Conservation (phyloP, 1,140 invertebrate species). For the Stegodyphus mimosarum region DNA sequence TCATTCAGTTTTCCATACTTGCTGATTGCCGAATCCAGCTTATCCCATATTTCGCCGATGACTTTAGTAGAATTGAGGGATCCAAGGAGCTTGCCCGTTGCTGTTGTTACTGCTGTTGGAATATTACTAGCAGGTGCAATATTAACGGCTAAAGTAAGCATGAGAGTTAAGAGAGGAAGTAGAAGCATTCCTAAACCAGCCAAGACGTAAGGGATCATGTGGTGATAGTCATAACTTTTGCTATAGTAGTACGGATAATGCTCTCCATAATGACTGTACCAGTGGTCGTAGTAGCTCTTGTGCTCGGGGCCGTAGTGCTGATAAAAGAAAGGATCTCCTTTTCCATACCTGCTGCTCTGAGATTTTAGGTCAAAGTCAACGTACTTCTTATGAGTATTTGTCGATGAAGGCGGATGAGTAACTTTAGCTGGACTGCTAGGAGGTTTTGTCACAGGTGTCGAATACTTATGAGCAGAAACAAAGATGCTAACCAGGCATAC, state of each 20-base stretch:
- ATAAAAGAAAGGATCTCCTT: conserved; percentile 20
- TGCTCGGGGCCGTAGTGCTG: conserved; percentile 21
- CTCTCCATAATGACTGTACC: conserved; percentile 19
- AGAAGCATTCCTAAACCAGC: conserved; percentile 34
- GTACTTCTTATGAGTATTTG: conserved; percentile 43
- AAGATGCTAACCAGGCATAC: neutral
- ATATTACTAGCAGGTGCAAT: conserved; percentile 41
- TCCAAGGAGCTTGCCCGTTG: conserved; percentile 26
- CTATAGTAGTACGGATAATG: conserved; percentile 20
- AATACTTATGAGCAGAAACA: conserved; percentile 25
- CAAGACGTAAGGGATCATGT: conserved; percentile 40
- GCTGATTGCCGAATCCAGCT: conserved; percentile 28
- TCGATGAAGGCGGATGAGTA: conserved; percentile 15
- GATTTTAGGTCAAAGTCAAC: conserved; percentile 47
- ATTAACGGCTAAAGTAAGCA: conserved; percentile 54
- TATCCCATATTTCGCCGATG: conserved; percentile 24
- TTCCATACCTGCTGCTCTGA: conserved; percentile 42
- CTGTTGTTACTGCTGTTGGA: conserved; percentile 50
- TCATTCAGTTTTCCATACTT: conserved; percentile 47
- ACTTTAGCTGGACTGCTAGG: neutral
- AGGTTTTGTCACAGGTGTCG: conserved; percentile 26
- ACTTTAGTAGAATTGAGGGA: conserved; percentile 39
- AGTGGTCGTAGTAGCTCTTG: conserved; percentile 38
- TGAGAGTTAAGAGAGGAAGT: conserved; percentile 29
- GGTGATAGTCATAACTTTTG: conserved; percentile 17